These are phyloP conservation scores for Monoplex corrugatus DNA, from an alignment of 2,888 invertebrate species.

Conservation along the genomic window DNA sequence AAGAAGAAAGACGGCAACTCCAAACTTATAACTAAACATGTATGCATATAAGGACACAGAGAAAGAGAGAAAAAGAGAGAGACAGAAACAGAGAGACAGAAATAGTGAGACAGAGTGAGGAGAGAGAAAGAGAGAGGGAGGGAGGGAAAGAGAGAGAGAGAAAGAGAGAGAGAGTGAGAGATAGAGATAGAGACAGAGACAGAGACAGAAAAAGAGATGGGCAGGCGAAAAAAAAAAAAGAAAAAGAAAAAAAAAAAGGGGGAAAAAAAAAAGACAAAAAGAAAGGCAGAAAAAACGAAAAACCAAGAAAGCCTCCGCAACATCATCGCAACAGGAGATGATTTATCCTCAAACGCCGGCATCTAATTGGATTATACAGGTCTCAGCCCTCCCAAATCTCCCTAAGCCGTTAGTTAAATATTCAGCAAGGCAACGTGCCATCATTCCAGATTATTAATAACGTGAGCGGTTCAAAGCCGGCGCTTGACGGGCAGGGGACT, in stretches of 20 bases:
- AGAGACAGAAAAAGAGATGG: neutral
- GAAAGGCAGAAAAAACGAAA: neutral
- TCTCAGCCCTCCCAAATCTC: slow-evolving; percentile 1
- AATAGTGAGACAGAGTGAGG: neutral
- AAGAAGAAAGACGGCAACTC: too few species aligned
- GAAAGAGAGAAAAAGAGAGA: neutral
- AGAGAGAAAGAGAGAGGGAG: too few species aligned
- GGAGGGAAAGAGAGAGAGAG: neutral
- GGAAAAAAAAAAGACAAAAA: neutral
- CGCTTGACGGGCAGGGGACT: slow-evolving; percentile 15
- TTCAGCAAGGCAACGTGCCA: neutral
- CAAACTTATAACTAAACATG: too few species aligned
- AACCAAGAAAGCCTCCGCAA: neutral
- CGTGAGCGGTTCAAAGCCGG: slow-evolving; percentile 19
- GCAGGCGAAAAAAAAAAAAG: neutral
- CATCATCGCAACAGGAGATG: neutral
- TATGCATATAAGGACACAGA: neutral
- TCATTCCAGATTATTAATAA: slow-evolving; percentile 43
- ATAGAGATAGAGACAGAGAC: neutral
- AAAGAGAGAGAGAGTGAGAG: neutral
- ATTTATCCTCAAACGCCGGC: neutral
- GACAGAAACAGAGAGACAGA: too few species aligned
- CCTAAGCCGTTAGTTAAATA: neutral
- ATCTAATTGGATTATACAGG: slow-evolving; percentile 24
- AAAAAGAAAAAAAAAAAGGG: neutral